Base-by-base conservation (phyloP, 2,888 invertebrate species). In the Cataglyphis albicans region DNA sequence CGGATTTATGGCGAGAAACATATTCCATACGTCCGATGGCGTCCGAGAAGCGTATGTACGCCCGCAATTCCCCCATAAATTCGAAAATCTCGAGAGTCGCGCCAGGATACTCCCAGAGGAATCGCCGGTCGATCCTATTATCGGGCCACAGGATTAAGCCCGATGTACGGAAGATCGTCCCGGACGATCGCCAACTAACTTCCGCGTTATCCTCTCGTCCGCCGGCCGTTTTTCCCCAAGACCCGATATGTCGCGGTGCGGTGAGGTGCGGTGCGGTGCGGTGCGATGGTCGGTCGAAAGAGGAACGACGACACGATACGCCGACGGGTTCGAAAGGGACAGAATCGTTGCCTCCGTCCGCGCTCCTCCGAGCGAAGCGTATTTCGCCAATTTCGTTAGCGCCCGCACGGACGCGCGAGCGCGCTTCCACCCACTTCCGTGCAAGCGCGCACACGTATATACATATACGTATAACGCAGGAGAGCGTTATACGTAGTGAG, bases 321-420 rank as follows among this genome's bases (percentile, higher is more conserved):
- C 73, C 73, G 25, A n/a, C 35, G 41, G 48, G 25, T 81, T 21
- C 63, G 61, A 72, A 52, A 74, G 52, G 63, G 81, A 76, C 29
- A 41, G 41, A 41, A 52, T 21, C 21, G 44, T 35, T 44, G 44
- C 44, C 63, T 78, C 72, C 68, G 52, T 57, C 80, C 80, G 41
- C 72, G 44, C 73, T 72, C n/a, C 64, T 75, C 75, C 65, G 70
- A 70, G 41, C 83, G 74, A 57, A 84, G 83, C 89, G 89, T 89
- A 87, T 89, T 89, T 85, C 87, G 88, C 88, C 88, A 89, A 89
- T 89, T 89, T 89, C 83, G 89, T 89, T 89, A 89, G 88, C 89
- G 81, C 85, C 82, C 85, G 78, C 87, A 84, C 84, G 82, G 74
- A 61, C 68, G 61, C 67, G 73, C 63, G 65, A 68, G 70, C 67